Evolutionary conservation across 2,797 vertebrate species (phyloP).

Genomic region (Tolypeutes matacus): DNA sequence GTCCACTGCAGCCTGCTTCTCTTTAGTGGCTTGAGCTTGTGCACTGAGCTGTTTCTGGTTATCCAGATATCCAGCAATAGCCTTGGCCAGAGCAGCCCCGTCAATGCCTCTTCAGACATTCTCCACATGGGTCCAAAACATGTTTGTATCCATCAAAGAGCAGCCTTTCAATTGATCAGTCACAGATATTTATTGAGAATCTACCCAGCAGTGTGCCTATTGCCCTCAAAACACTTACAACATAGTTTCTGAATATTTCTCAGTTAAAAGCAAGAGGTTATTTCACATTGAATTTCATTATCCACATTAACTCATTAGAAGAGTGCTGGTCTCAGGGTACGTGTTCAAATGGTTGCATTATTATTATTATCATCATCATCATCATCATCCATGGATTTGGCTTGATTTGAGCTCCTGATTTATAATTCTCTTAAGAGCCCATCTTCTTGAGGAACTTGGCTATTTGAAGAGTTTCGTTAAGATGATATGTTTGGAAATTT

Average conservation of each 20-base stretch:
- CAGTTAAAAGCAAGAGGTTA: not conserved
- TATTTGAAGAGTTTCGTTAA: not conserved
- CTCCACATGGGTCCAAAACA: not conserved
- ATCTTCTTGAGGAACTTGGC: not conserved
- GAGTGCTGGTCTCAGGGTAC: not conserved
- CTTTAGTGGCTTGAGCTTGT: not conserved
- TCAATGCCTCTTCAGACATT: not conserved
- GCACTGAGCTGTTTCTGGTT: not conserved
- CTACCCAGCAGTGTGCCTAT: not conserved
- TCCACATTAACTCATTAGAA: not conserved
- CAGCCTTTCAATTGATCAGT: not conserved
- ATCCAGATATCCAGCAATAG: not conserved
- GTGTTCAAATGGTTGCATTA: not conserved
- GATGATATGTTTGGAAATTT: not conserved
- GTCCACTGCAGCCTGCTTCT: not conserved
- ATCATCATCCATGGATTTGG: not conserved
- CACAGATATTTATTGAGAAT: not conserved
- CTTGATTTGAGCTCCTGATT: not conserved
- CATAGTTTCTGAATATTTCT: conserved; percentile 10
- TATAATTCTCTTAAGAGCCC: conserved; percentile 14
- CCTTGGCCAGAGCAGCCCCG: not conserved
- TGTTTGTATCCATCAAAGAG: not conserved
- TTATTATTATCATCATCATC: not conserved
- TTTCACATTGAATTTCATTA: not conserved
- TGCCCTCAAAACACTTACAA: not conserved